Conservation (phyloP, 1,140 invertebrate genomes). For the Zaprionus vittiger region DNA sequence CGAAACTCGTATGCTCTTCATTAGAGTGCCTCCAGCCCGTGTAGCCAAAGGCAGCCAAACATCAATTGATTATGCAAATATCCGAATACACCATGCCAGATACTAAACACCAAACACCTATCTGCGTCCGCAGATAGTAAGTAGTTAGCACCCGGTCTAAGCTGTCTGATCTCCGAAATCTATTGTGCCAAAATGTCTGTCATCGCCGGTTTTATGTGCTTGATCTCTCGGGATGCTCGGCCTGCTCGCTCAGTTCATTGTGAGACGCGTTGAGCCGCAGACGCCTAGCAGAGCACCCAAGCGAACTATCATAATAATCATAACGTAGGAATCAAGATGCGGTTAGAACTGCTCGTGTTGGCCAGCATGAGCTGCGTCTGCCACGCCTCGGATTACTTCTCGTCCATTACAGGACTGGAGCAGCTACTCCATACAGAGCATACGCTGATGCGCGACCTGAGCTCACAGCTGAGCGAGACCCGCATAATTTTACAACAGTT, state of each 20-base stretch:
- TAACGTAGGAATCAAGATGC: slow-evolving; percentile 27
- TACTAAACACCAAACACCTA: background rate
- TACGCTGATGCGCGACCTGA: slow-evolving; percentile 91
- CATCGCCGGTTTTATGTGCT: slow-evolving; percentile 46
- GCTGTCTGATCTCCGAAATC: slow-evolving; percentile 24
- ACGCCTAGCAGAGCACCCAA: slow-evolving; percentile 17
- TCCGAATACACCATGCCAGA: background rate
- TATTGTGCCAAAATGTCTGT: slow-evolving; percentile 58
- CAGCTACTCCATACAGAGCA: slow-evolving; percentile 93
- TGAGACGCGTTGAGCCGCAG: slow-evolving; percentile 58
- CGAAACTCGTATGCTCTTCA: slow-evolving; percentile 63
- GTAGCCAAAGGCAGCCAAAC: slow-evolving; percentile 25
- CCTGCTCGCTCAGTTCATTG: slow-evolving; percentile 53
- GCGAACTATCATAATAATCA: slow-evolving; percentile 5
- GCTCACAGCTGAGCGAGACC: slow-evolving; percentile 91
- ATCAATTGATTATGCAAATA: slow-evolving; percentile 53
- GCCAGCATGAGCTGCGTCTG: slow-evolving; percentile 27
- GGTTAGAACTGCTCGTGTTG: slow-evolving; percentile 36
- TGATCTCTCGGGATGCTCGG: slow-evolving; percentile 46
- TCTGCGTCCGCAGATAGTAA: background rate
- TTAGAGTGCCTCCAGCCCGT: slow-evolving; percentile 49
- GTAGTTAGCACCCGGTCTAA: slow-evolving; percentile 51
- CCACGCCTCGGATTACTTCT: slow-evolving; percentile 89
- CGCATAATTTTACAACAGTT: slow-evolving; percentile 91
- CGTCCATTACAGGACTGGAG: slow-evolving; percentile 94